Base-by-base conservation (phyloP, 1,140 invertebrate genomes). In the Drosophila baimaii region DNA sequence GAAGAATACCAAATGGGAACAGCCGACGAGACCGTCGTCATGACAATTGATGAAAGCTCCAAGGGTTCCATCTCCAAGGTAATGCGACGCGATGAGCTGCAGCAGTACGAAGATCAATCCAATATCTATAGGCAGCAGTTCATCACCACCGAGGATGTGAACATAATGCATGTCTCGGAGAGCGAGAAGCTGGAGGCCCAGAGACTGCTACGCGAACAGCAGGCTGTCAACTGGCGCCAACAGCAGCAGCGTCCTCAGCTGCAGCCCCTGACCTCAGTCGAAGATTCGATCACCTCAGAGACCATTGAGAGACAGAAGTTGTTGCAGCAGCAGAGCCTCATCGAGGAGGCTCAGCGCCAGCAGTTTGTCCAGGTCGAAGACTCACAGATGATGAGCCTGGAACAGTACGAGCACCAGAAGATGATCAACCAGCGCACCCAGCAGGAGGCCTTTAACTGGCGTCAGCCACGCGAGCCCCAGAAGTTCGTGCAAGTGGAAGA, bases 271-370 rank as follows among this genome's bases (percentile, higher is more conserved):
- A 72, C 64, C 1, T 92, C 92, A 3, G 78, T 91, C 17, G 92
- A 93, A 25, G 92, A 93, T 37, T 91, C 91, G 0, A 62, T 72
- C 6, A n/a, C 91, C 13, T 89, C 91, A 10, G 70, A 86, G 58
- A 77, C 85, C n/a, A 72, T 69, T 23, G 79, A 88, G 7, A 52
- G 75, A 0, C 86, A 81, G 5, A 79, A 59, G 5, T 25, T 84
- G 12, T 33, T 72, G 0, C 77, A 81, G 8, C 79, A 90, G 51
- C 82, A 91, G 37, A 89, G 85, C 35, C 51, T 79, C 4, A 55
- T 85, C 7, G 86, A 91, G 51, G 81, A 90, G 47, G 58, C 77
- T 9, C 85, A 91, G 41, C 77, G 83, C 3, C 85, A 90, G 43
- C 81, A 88, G 39, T 91, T 61, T 54, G 66, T 81, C 8, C 90